Evolutionary conservation across 2,888 invertebrate genomes (phyloP).

Genomic region (Lasioglossum leucozonium): DNA sequence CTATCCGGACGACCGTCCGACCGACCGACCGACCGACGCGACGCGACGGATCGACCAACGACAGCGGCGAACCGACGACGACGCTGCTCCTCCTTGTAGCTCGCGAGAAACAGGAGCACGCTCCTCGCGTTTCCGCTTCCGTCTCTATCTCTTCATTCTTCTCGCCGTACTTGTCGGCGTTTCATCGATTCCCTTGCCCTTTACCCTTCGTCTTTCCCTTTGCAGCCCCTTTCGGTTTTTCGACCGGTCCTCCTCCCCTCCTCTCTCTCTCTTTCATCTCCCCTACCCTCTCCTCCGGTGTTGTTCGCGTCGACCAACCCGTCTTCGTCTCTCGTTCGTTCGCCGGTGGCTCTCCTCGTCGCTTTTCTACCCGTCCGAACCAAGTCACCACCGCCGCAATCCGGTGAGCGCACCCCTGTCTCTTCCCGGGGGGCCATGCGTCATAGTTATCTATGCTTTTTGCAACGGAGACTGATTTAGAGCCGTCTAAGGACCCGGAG

Average conservation of each 20-base stretch:
- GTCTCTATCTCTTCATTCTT: neutral
- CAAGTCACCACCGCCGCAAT: slow-evolving; percentile 75
- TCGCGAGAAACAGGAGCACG: slow-evolving; percentile 53
- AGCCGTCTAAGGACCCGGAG: slow-evolving; percentile 84
- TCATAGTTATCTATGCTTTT: slow-evolving; percentile 85
- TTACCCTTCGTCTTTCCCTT: slow-evolving; percentile 58
- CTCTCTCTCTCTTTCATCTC: neutral
- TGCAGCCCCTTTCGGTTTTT: slow-evolving; percentile 26
- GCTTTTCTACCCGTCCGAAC: slow-evolving; percentile 63
- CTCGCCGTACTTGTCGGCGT: slow-evolving; percentile 20
- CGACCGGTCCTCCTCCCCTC: slow-evolving; percentile 39
- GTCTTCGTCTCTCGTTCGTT: slow-evolving; percentile 34
- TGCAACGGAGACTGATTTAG: slow-evolving; percentile 85
- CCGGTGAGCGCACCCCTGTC: slow-evolving; percentile 79
- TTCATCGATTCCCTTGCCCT: slow-evolving; percentile 39
- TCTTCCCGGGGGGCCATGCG: slow-evolving; percentile 83
- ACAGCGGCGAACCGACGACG: slow-evolving; percentile 58
- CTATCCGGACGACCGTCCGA: slow-evolving; percentile 40
- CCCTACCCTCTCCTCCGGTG: slow-evolving; percentile 50
- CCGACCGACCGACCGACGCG: slow-evolving; percentile 19
- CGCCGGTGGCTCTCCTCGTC: slow-evolving; percentile 56
- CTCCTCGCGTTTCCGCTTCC: slow-evolving; percentile 41
- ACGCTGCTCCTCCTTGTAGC: slow-evolving; percentile 44
- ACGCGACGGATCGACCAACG: slow-evolving; percentile 32
- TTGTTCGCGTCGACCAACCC: neutral